phyloP scores from a whole-genome alignment of 2,888 invertebrate species.

The Petrolisthes cinctipes region DNA sequence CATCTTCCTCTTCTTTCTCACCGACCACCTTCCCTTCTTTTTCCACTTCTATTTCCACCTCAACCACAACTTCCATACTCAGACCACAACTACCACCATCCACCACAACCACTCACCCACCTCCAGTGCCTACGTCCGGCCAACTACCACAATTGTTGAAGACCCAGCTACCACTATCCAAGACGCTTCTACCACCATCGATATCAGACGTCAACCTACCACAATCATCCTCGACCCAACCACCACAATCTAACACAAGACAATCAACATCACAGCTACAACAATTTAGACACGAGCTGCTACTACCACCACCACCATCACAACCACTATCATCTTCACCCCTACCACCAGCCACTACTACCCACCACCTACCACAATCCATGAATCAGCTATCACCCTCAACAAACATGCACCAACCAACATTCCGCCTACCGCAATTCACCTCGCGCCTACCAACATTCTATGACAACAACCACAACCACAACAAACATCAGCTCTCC shows the following conservation, averaged over 20 bases:
- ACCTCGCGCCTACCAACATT: not conserved
- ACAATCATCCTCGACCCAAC: not conserved
- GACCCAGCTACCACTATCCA: not conserved
- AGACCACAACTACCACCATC: not conserved
- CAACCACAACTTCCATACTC: not conserved
- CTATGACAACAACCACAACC: not conserved
- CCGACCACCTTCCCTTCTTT: not conserved
- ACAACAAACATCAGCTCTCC: too few species aligned
- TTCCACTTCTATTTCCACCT: not conserved
- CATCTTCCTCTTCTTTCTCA: not conserved
- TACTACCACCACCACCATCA: not conserved
- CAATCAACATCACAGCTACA: not conserved
- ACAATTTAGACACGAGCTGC: not conserved
- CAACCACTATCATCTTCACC: not conserved
- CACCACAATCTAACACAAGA: not conserved
- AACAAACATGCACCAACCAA: not conserved
- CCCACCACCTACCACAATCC: constrained; percentile 9
- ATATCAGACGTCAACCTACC: not conserved
- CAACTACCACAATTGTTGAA: not conserved
- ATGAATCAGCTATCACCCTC: not conserved
- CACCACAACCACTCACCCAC: not conserved
- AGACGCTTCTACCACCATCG: not conserved
- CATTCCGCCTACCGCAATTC: not conserved
- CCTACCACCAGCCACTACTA: not conserved
- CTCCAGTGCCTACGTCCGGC: not conserved